Conservation (phyloP, 1,140 invertebrate genomes). For the Drosophila repleta region DNA sequence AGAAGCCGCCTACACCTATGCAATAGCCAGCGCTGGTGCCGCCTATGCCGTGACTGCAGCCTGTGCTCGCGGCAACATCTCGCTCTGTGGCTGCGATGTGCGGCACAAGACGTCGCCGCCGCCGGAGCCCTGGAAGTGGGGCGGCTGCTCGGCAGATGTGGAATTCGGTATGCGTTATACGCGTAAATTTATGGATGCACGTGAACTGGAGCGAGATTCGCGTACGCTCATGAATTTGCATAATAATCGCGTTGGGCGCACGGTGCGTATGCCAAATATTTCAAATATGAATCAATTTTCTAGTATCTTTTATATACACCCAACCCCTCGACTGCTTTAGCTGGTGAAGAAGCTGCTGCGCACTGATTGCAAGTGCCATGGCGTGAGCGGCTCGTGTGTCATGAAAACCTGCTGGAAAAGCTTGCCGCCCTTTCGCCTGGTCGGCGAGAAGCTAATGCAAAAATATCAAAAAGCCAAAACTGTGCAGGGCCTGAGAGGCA, state of each 20-base stretch:
- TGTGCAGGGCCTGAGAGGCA: conserved; percentile 86
- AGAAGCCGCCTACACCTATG: conserved; percentile 96
- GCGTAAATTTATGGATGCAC: conserved; percentile 92
- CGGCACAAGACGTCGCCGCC: conserved; percentile 52
- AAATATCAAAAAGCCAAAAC: conserved; percentile 93
- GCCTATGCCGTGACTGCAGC: conserved; percentile 95
- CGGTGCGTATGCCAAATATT: conserved; percentile 86
- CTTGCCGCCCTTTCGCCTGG: conserved; percentile 92
- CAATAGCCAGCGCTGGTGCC: conserved; percentile 95
- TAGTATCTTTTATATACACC: too few relatives aligned
- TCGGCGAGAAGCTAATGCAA: conserved; percentile 92
- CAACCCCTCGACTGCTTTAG: conserved; percentile 84
- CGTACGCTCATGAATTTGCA: conserved; percentile 98
- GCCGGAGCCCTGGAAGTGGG: conserved; percentile 90
- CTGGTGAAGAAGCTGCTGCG: conserved; percentile 92
- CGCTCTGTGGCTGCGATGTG: conserved; percentile 92
- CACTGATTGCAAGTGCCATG: conserved; percentile 97
- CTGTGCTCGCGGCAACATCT: conserved; percentile 94
- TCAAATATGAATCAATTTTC: not conserved
- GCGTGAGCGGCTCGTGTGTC: conserved; percentile 97
- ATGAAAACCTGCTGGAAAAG: conserved; percentile 97
- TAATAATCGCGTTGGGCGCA: conserved; percentile 97
- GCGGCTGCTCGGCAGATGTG: conserved; percentile 93
- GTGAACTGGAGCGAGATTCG: conserved; percentile 92
- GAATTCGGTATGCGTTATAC: conserved; percentile 91